Evolutionary conservation across 2,888 invertebrate species (phyloP), one percentile per base, ranked within the genome.

Genomic region (Bellardia bayeri): DNA sequence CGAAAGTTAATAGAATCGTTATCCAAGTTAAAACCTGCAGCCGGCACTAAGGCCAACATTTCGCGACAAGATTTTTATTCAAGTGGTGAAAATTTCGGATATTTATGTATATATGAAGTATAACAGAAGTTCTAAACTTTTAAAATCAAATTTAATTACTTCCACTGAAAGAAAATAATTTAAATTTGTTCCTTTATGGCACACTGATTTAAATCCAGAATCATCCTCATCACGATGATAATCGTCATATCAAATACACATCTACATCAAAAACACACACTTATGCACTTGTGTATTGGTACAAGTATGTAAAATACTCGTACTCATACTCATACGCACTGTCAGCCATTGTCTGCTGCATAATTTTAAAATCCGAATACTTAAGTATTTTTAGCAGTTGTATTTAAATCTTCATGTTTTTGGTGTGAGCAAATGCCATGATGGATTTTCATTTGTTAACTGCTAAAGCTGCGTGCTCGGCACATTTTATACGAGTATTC

Each of bases 381-480:
- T 85, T 82, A 69, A 68, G 71, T 80, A 63, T 66, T 82, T 88
- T 61, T 37, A 66, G 87, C 69, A 80, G 68, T 81, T 88, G 80
- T 85, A 85, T 79, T 85, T 64, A 84, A 85, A 86, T 81, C 58
- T 66, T 30, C 66, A 68, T 76, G 83, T 75, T 56, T 16, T 58
- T 13, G 79, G 76, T 72, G 74, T 72, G 87, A 80, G 79, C 71
- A 78, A 78, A 74, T 82, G 85, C 82, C 87, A 87, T 83, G 83
- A 87, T 76, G 86, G 83, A 87, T 87, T 87, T 87, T 76, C 83
- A 87, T 87, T 80, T 87, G 86, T 79, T 79, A 58, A 69, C 42
- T 79, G 63, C 51, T 80, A 87, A 80, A 83, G 83, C 79, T 87
- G 83, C 86, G 71, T 87, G 71, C 80, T 87, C 58, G 49, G 61